phyloP scores from a whole-genome alignment of 64 coral and sea anemone species.

The Hydrozoanthus tunicans region DNA sequence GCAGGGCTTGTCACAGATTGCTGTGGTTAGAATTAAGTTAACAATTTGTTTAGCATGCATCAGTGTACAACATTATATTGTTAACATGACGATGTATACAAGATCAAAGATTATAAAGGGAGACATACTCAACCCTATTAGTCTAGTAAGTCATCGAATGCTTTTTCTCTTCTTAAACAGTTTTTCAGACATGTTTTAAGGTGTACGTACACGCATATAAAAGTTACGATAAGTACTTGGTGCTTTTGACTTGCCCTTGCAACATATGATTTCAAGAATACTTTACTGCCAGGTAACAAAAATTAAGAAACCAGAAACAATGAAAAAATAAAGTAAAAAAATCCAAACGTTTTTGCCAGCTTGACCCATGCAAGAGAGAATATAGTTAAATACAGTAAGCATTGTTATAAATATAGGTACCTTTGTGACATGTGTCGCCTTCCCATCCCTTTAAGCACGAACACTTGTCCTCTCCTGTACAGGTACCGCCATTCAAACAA shows the following conservation, averaged over 20 bases:
- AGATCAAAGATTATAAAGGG: not conserved
- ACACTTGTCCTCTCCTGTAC: constrained; percentile 39
- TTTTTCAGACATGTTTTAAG: not conserved
- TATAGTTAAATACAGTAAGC: not conserved
- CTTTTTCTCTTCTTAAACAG: not conserved
- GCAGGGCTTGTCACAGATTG: constrained; percentile 32
- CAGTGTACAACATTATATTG: not conserved
- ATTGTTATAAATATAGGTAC: not conserved
- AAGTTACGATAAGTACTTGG: too few species aligned
- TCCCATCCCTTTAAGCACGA: constrained; percentile 49
- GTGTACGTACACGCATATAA: too few species aligned
- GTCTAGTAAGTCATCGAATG: not conserved
- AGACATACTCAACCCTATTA: too few species aligned
- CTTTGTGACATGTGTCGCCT: constrained; percentile 48
- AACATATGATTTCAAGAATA: too few species aligned
- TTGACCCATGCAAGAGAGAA: not conserved
- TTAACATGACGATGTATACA: not conserved
- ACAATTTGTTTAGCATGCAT: not conserved
- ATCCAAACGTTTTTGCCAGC: too few species aligned
- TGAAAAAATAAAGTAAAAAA: too few species aligned
- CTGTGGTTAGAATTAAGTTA: not conserved
- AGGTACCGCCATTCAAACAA: constrained; percentile 53
- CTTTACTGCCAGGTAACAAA: too few species aligned
- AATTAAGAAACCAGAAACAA: too few species aligned
- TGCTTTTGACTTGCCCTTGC: too few species aligned